phyloP scores from a whole-genome alignment of 2,113 vertebrate species.

The Suricata suricatta region DNA sequence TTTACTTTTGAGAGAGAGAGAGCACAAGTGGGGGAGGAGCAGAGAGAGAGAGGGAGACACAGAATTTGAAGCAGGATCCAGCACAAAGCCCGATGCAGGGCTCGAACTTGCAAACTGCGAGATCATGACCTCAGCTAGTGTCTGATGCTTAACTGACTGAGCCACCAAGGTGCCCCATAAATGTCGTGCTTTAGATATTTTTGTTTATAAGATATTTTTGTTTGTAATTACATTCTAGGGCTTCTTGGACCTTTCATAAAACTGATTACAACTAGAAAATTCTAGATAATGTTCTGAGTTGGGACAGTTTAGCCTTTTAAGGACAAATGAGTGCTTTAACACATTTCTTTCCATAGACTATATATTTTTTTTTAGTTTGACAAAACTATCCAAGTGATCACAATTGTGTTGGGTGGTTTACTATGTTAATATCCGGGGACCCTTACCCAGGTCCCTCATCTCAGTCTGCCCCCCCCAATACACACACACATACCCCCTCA shows the following conservation, averaged over 20 bases:
- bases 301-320: not conserved
- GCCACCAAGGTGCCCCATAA: not conserved
- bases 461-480: not conserved
- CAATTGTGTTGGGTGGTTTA: not conserved
- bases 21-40: too few species aligned
- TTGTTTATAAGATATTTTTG: not conserved
- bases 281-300: not conserved
- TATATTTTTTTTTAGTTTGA: constrained; percentile 17
- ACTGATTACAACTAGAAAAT: not conserved
- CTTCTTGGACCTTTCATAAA: not conserved
- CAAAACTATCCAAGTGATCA: not conserved
- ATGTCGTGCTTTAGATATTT: not conserved
- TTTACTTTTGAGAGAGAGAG: too few species aligned
- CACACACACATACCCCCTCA: not conserved
- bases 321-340: not conserved
- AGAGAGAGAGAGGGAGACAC: too few species aligned
- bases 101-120: too few species aligned
- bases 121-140: too few species aligned
- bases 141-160: not conserved
- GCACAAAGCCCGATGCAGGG: too few species aligned
- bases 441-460: not conserved
- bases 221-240: not conserved
- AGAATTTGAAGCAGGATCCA: too few species aligned
- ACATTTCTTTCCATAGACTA: not conserved
- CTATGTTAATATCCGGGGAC: not conserved